Evolutionary conservation across 2,797 vertebrate genomes (phyloP), one percentile per base, ranked within the genome.

Genomic region (Pangasius mekongensis): DNA sequence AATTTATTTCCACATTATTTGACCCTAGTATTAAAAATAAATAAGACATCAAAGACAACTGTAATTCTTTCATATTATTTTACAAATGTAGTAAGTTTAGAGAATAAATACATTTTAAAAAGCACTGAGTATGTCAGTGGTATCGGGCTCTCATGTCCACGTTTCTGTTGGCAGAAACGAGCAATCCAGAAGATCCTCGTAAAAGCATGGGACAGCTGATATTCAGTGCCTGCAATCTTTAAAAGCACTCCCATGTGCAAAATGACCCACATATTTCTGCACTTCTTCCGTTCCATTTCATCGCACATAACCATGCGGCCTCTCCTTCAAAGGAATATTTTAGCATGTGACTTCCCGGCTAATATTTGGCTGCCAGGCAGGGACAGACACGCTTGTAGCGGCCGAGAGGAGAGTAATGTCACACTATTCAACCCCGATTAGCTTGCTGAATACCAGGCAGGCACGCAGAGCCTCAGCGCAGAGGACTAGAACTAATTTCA

Each of bases 251-350:
- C 88, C 90, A 87, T 83, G 69, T 81, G 83, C 62, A 92, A 92
- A 94, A 89, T 93, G 93, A 93, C 94, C 89, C 92, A 93, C 91
- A 92, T 91, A 90, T 92, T 94, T 92, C 93, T 85, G 89, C 90
- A 92, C 92, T 93, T 90, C 90, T 88, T 84, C 87, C 93, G 58
- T 89, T 89, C 86, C 58, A 92, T 94, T 94, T 94, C 94, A 93
- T 93, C 91, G 91, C 93, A 91, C 93, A 92, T 92, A 95, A 95
- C 94, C 92, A 94, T 94, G 95, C 94, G 94, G 95, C 95, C 95
- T 95, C 94, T 94, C 95, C 95, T 96, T 96, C 95, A 96, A 96
- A 96, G 96, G 94, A 96, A 95, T 96, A 96, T 95, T 96, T 96
- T 95, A 95, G 94, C 91, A 78, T 93, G 91, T 93, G 92, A 93